Conservation (phyloP, 2,797 vertebrate species). For the Agapornis canus region DNA sequence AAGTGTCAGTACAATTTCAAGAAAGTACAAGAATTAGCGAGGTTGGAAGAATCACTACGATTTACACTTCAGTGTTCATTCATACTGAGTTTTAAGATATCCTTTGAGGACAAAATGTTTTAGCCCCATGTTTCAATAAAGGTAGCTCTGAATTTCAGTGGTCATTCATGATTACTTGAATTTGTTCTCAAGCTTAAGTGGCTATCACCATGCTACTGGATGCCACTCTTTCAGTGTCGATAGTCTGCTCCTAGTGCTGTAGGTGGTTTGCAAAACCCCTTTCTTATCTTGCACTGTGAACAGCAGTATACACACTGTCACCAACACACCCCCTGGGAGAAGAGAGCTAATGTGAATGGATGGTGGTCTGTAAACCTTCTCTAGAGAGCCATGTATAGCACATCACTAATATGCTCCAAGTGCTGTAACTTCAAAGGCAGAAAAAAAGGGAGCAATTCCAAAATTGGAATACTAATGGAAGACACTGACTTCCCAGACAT, state of each 20-base stretch:
- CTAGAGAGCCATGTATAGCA: neutral
- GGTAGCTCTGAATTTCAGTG: neutral
- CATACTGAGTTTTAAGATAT: neutral
- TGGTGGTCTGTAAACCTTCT: neutral
- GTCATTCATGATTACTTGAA: neutral
- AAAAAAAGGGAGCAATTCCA: neutral
- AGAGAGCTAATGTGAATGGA: neutral
- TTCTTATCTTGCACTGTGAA: neutral
- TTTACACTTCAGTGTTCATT: neutral
- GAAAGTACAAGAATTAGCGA: neutral
- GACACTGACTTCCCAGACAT: conserved; percentile 9
- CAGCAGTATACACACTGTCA: neutral
- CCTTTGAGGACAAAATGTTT: neutral
- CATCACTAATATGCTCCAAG: neutral
- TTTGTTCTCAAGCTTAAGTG: neutral
- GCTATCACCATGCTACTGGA: rapidly evolving
- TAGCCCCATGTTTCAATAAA: neutral
- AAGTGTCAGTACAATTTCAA: neutral
- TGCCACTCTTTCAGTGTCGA: neutral
- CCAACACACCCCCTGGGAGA: neutral
- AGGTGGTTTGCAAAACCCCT: neutral
- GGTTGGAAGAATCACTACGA: neutral
- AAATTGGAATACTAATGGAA: neutral
- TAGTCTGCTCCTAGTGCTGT: neutral
- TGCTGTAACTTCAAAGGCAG: neutral